Percentiles rank a stretch among this genome's conserved stretches.
These are phyloP conservation scores for Aradophagus sp. DNA, from an alignment of 1,140 invertebrate species.

Conservation along the genomic window DNA sequence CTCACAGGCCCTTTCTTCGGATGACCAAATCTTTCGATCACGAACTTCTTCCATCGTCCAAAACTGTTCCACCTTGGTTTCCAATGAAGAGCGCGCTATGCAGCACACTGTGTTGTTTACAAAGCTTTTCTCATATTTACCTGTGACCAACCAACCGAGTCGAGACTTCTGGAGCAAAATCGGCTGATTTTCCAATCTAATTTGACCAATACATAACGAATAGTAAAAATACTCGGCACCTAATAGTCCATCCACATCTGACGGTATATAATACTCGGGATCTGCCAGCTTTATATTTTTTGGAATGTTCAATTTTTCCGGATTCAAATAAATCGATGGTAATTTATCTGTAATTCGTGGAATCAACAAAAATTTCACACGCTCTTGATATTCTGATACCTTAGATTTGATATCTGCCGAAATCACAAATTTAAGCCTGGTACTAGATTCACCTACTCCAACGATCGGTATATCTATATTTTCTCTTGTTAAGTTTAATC, in stretches of 20 bases:
- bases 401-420: background rate
- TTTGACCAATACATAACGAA: constrained; percentile 12
- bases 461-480: background rate
- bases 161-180: background rate
- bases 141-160: background rate
- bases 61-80: constrained; percentile 19
- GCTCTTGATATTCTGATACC: background rate
- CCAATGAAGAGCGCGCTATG: background rate
- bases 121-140: background rate
- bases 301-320: background rate
- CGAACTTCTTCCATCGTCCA: constrained; percentile 17
- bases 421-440: background rate
- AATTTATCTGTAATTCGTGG: background rate
- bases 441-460: background rate
- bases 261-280: background rate
- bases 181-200: background rate
- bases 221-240: background rate
- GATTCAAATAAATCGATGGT: background rate
- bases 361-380: background rate
- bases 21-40: background rate
- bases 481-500: background rate
- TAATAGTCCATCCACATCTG: background rate
- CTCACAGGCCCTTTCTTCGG: constrained; percentile 18
- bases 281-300: background rate
- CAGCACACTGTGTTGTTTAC: background rate